Base-by-base conservation (phyloP, 2,113 vertebrate species). In the Limnothrissa miodon region DNA sequence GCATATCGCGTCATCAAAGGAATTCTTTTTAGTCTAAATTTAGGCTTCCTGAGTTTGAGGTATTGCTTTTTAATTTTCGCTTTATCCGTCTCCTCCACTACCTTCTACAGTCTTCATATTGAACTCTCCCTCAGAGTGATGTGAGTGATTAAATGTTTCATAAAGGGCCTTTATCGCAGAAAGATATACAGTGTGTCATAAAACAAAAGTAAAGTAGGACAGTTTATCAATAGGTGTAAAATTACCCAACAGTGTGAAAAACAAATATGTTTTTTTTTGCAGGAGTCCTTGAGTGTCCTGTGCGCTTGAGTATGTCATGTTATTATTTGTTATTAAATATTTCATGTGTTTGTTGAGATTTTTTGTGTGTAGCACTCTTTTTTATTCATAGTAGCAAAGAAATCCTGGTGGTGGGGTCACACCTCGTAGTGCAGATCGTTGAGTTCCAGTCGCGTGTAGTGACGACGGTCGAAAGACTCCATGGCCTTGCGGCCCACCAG, bases 371-470 rank as follows among this genome's bases (percentile, higher is more conserved):
- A 23, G 21, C 51, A 4, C 56, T 62, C 7, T 7, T 62, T n/a
- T 29, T 7, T 21, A 62, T 62, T 7, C 56, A 62, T 42, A 42
- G 10, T 62, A 62, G 56, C 56, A 62, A 62, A 10, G 56, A 8
- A 62, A 62, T 53, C 19, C 51, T 42, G 42, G 25, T 15, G 19
- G 25, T n/a, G 56, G 56, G 17, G 25, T 91, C 82, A 95, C 79
- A 95, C 92, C 85, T 94, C 95, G 0, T 94, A 95, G 89, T 95
- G 94, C 45, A 95, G 91, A 82, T 95, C 95, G 9, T 94, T 94
- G 11, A 95, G 94, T 88, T 95, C 95, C 90, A 95, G 92, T 83
- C 95, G 88, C 0, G 94, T 95, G 91, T 95, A 95, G 80, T 95
- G 95, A 1, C 95, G 93, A 10, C 94, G 85, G 86, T 94, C 94